Percentiles rank a stretch among this genome's conserved stretches.
phyloP scores from a whole-genome alignment of 2,888 invertebrate genomes.

The Tineola bisselliella region DNA sequence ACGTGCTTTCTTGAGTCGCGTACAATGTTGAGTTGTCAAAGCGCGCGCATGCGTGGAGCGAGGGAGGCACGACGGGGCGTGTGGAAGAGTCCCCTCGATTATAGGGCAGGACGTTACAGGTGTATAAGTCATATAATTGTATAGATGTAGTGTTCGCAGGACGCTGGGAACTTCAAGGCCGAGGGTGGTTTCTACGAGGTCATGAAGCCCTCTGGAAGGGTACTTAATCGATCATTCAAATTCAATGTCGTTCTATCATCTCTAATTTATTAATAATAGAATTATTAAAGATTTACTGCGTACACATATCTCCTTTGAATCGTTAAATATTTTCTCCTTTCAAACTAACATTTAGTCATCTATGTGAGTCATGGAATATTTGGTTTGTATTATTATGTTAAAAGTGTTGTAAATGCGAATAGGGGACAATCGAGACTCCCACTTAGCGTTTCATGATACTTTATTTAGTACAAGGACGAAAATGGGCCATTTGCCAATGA shows the following conservation, averaged over 20 bases:
- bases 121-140: constrained; percentile 24
- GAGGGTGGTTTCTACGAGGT: constrained; percentile 33
- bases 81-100: constrained; percentile 20
- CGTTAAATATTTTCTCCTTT: too few species aligned
- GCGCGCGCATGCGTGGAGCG: constrained; percentile 40
- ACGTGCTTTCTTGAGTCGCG: not conserved
- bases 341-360: too few species aligned
- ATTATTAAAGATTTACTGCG: too few species aligned
- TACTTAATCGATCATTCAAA: not conserved
- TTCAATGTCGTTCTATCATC: not conserved
- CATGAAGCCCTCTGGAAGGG: not conserved
- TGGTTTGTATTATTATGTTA: too few species aligned
- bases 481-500: not conserved
- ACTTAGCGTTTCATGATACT: too few species aligned
- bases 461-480: not conserved
- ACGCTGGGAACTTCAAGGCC: constrained; percentile 41
- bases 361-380: too few species aligned
- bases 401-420: too few species aligned
- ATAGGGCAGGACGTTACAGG: constrained; percentile 45
- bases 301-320: too few species aligned
- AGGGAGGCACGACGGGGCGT: constrained; percentile 49
- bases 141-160: constrained; percentile 10
- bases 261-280: too few species aligned
- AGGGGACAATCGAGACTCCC: too few species aligned
- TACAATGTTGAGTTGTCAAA: constrained; percentile 47